Evolutionary conservation across 2,888 invertebrate genomes (phyloP).

Genomic region (Himalopsyche anomala): DNA sequence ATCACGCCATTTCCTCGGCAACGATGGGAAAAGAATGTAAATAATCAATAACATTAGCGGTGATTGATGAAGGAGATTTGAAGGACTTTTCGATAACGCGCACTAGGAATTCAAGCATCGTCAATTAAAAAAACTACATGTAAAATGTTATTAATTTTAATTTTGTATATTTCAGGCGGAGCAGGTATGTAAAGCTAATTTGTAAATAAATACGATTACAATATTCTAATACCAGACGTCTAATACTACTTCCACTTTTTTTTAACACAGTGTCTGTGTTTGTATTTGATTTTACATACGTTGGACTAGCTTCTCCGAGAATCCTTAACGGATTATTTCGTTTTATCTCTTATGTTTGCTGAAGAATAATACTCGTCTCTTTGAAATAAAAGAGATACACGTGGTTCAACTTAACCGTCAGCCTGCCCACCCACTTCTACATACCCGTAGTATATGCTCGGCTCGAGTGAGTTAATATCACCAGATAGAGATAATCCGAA

Average conservation of each 20-base stretch:
- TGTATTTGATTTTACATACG: neutral
- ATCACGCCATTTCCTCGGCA: too few species aligned
- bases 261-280: neutral
- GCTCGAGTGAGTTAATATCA: conserved; percentile 8
- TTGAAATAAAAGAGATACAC: neutral
- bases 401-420: neutral
- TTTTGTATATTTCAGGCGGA: too few species aligned
- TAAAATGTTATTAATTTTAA: too few species aligned
- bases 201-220: neutral
- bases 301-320: neutral
- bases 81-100: too few species aligned
- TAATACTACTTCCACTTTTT: neutral
- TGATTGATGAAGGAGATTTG: too few species aligned
- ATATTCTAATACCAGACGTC: neutral
- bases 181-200: neutral
- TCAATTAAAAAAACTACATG: too few species aligned
- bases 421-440: neutral
- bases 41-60: too few species aligned
- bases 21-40: too few species aligned
- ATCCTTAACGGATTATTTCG: conserved; percentile 5
- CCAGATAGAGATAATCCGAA: conserved; percentile 26
- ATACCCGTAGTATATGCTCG: neutral
- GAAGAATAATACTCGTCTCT: neutral
- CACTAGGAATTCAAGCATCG: too few species aligned
- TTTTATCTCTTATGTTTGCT: neutral